These are phyloP conservation scores for Corythaixoides concolor DNA, from an alignment of 2,113 vertebrate species.

Conservation along the genomic window DNA sequence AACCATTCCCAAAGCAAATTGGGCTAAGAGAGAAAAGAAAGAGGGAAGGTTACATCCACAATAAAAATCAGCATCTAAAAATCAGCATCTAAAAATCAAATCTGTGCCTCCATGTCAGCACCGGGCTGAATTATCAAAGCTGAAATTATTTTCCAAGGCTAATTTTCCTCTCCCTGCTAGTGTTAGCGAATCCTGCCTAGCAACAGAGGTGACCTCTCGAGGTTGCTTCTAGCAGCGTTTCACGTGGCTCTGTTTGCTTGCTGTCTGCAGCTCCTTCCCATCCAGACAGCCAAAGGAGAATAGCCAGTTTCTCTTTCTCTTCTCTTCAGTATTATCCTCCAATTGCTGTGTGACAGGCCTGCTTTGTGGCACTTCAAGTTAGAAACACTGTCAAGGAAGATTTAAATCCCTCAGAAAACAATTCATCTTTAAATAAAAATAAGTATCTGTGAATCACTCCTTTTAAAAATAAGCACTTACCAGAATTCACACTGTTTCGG, in stretches of 20 bases:
- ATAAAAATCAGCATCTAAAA: neutral
- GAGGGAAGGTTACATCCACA: neutral
- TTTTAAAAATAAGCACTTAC: conserved; percentile 12
- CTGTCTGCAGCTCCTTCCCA: conserved; percentile 4
- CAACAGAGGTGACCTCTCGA: conserved; percentile 51
- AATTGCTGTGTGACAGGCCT: neutral
- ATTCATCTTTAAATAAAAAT: conserved; percentile 19
- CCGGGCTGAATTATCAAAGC: neutral
- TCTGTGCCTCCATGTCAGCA: neutral
- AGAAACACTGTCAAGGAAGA: conserved; percentile 27
- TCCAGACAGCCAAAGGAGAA: neutral
- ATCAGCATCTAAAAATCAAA: neutral
- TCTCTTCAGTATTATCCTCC: neutral
- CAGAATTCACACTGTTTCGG: neutral
- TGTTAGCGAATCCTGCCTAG: conserved; percentile 17
- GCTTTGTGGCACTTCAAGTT: conserved; percentile 10
- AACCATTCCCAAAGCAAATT: neutral
- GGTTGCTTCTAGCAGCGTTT: conserved; percentile 9
- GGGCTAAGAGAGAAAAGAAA: neutral
- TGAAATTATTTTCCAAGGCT: neutral
- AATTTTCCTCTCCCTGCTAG: neutral
- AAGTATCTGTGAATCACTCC: conserved; percentile 2
- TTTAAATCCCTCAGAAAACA: conserved; percentile 24
- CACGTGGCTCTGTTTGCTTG: neutral
- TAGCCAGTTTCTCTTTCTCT: conserved; percentile 12